A percentile compares a stretch with the other conserved stretches of the same genome.
Conservation (phyloP, 2,797 vertebrate genomes). For the Coracias cyanogaster region DNA sequence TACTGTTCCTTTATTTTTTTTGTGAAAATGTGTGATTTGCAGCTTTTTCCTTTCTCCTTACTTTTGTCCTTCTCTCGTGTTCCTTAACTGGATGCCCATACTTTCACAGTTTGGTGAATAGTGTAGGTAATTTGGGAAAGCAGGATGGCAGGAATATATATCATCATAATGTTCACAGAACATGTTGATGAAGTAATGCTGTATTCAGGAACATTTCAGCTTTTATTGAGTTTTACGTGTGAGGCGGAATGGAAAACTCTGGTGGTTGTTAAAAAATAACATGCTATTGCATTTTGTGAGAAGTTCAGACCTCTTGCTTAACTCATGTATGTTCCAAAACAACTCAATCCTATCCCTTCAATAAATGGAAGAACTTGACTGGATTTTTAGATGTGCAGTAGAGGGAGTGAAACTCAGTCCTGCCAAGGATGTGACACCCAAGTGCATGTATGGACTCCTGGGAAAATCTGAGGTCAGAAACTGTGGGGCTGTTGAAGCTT, state of each 20-base stretch:
- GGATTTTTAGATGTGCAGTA: neutral
- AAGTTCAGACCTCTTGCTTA: neutral
- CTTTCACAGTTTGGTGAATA: neutral
- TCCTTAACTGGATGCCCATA: neutral
- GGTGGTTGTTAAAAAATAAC: neutral
- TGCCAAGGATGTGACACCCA: neutral
- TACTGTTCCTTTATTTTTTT: neutral
- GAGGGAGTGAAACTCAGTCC: neutral
- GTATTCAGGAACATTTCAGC: neutral
- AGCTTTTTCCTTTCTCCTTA: neutral
- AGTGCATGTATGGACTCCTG: neutral
- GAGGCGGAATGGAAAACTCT: neutral
- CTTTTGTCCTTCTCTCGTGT: neutral
- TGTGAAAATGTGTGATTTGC: rapidly evolving
- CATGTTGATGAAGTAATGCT: neutral
- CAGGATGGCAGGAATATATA: neutral
- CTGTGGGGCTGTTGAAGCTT: neutral
- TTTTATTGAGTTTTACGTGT: neutral
- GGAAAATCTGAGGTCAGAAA: neutral
- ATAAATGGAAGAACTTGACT: neutral
- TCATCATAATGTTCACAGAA: neutral
- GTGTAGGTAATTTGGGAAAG: neutral
- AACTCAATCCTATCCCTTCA: neutral
- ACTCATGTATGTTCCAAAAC: neutral
- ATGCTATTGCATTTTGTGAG: neutral